These are phyloP conservation scores for Phymastichus coffea DNA, from an alignment of 1,140 invertebrate genomes.

Conservation along the genomic window DNA sequence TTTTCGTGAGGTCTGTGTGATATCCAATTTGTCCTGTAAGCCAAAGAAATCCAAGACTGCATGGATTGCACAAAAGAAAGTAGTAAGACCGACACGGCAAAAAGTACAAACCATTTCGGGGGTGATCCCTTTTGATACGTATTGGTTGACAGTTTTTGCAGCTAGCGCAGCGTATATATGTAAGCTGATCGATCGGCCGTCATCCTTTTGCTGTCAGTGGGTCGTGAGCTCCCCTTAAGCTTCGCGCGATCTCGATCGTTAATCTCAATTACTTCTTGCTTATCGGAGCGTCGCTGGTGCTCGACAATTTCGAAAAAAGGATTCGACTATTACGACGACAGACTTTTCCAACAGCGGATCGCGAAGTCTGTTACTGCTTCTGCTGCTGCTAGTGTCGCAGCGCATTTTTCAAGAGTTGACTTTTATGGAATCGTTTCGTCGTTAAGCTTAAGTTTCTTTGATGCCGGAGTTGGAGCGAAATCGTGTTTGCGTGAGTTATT, in stretches of 20 bases:
- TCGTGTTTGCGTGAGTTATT: background rate
- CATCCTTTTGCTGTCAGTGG: background rate
- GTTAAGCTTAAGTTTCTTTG: background rate
- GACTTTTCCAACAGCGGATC: no score
- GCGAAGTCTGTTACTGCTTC: background rate
- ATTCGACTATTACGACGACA: no score
- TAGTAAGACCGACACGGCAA: no score
- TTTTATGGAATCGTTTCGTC: background rate
- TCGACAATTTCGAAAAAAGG: background rate
- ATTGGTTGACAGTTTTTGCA: no score
- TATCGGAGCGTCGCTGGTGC: slow-evolving; percentile 19
- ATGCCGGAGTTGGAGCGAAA: background rate
- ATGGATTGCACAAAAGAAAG: no score
- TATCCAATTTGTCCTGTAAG: no score
- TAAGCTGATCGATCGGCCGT: slow-evolving; percentile 16
- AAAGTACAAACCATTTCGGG: no score
- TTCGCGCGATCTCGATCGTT: slow-evolving; percentile 10
- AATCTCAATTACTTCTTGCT: slow-evolving; percentile 27
- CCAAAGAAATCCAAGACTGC: no score
- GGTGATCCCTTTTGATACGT: no score
- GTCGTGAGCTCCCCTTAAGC: no score
- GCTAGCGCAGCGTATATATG: background rate
- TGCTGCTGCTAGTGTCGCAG: background rate
- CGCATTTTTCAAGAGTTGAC: background rate
- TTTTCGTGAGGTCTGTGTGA: no score